Base-by-base conservation (phyloP, 2,888 invertebrate genomes). In the Latrodectus elegans region DNA sequence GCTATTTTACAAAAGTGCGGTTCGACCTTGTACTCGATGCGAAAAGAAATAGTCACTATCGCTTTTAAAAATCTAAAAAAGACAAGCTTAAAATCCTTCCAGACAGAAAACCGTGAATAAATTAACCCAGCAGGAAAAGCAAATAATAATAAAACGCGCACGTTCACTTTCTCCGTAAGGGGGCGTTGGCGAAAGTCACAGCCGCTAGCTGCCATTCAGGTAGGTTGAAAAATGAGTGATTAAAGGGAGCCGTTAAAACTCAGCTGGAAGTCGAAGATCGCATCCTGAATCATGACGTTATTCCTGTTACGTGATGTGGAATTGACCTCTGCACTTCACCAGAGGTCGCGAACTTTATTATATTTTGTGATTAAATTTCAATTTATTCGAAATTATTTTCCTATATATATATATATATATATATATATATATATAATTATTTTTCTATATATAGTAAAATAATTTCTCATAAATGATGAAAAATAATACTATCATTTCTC, bases 201-300 rank as follows among this genome's bases (percentile, higher is more conserved):
- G 60, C 60, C 60, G 60, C 60, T 60, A 60, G 10, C n/a, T 60
- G 60, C 60, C 60, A 60, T 60, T 38, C 60, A n/a, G 60, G 60
- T 60, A 60, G 60, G 60, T 60, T 15, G 60, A 60, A 60, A n/a
- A 60, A 60, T 15, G 60, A 60, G 60, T 60, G 60, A 60, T 60
- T 60, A 60, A 60, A 60, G 60, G 14, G 60, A 60, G 60, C 60
- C 60, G 60, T 60, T 60, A 60, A 38, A 38, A 60, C 60, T 60
- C 60, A 60, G 60, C 60, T 60, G 60, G 60, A 60, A 60, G 60
- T 15, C 60, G 12, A 15, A 6, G 60, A 60, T 60, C 60, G 60
- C 12, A 60, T 60, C 60, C n/a, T 15, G 10, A 15, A 60, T 15
- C 4, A n/a, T 60, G 60, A 60, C 60, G 60, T 60, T 15, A 60